Base-by-base conservation (phyloP, 2,888 invertebrate genomes). In the Drosophila mettleri region DNA sequence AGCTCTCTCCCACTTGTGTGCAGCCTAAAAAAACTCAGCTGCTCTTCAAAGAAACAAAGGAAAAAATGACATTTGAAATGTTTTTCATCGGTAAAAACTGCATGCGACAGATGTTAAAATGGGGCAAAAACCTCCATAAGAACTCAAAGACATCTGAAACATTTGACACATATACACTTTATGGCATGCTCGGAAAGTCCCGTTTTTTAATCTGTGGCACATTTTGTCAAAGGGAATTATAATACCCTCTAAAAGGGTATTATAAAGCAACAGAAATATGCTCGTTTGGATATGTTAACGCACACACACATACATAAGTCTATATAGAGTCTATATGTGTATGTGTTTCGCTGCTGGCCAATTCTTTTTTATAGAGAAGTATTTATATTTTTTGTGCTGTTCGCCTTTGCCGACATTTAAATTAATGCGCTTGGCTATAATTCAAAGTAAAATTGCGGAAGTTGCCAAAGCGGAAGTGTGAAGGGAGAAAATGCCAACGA, bases 391-490 rank as follows among this genome's bases (percentile, higher is more conserved):
- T 69, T 82, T 31, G 65, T 65, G 60, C 71, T 83, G 67, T 68
- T 77, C 60, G 82, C 74, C 68, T 82, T 84, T 82, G 85, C 74
- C 80, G 85, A 86, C 86, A 86, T 86, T 86, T 86, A 86, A 86
- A 86, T 86, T 86, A 86, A 86, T 85, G 84, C 85, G 85, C 82
- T 85, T 84, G 82, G 86, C 82, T 86, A 86, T 86, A 86, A 86
- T 86, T 86, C 86, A 86, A 86, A 86, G 86, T 80, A 86, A 86
- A 86, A 86, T 86, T 82, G 85, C 85, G 85, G 85, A 86, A 86
- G 85, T 86, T 82, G 80, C 85, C 86, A 86, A 84, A 86, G 85
- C 85, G 85, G 85, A 86, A 86, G 85, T 86, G 85, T 86, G 85
- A 84, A 86, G 85, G 80, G 76, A 74, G 74, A 70, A 10, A 68